Evolutionary conservation across 1,140 invertebrate species (phyloP), one percentile per base, ranked within the genome.

Genomic region (Drosophila eugracilis): DNA sequence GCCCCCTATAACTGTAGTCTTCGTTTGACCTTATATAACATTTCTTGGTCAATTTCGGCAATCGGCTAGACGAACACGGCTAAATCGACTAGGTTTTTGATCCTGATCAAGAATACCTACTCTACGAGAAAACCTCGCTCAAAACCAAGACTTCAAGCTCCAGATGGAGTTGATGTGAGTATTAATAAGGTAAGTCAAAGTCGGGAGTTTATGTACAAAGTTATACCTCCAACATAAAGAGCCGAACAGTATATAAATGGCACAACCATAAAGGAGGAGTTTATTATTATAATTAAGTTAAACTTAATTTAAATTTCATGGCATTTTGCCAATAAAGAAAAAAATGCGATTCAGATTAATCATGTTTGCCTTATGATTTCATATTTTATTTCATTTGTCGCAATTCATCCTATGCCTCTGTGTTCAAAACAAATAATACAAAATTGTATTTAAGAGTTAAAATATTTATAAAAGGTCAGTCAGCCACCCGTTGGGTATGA

Each of bases 211-310:
- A 21, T 24, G 42, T 44, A n/a, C n/a, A 3, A 14, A 9, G 3
- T 14, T 3, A 0, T 17, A 10, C 2, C n/a, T 26, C 2, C n/a
- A 26, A 12, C n/a, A 45, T 3, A 9, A 37, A 15, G 28, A 26
- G 15, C 30, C 26, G 21, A 47, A 26, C 9, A 9, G 9, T 30
- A 50, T 2, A 63, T 19, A 9, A 52, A 22, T 42, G 36, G 12
- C 42, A 73, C 41, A 42, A 48, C 62, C 67, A 54, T 59, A 58
- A 59, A 44, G 63, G 57, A 76, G 42, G 53, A 67, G 44, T 79
- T 79, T 69, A 79, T 69, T 74, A 74, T 74, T 63, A 69, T 79
- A 79, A 79, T 79, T 79, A 62, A 77, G 76, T 77, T 77, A 36
- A 55, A 79, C 52, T 45, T 74, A 57, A 79, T 77, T 79, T 74